Base-by-base conservation (phyloP, 1,140 invertebrate species). In the Eriosoma lanigerum region DNA sequence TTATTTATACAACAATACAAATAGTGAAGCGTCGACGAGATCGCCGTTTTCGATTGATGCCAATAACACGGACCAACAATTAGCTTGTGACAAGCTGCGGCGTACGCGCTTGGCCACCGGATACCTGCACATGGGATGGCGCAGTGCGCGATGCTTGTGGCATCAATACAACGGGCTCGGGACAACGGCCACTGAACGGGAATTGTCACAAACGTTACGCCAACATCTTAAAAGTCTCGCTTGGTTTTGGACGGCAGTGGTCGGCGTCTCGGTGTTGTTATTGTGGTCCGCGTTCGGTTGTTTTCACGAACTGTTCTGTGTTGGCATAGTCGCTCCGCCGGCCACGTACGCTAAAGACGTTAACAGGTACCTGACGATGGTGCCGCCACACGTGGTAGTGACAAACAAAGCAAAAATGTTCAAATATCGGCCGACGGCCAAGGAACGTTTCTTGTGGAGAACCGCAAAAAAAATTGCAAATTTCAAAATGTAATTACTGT, bases 381-480 rank as follows among this genome's bases (percentile, higher is more conserved):
- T 75, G 0, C 72, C 72, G 1, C 72, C 72, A 2, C 26, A 75
- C 12, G 72, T 58, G 15, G 72, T 75, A 3, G 72, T 75, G 6
- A 75, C 72, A 4, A 24, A 52, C 26, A 75, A 58, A n/a, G 72
- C 26, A 3, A 75, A 75, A 58, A 38, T 75, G 29, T 75, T 56
- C 12, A 5, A 2, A 12, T 75, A 75, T 5, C 50, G 17, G 5
- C 72, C 72, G 10, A 38, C 72, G 12, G 29, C 52, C 4, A 52
- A 75, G 56, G 72, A 75, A 75, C 48, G 72, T 13, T 75, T 58
- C 12, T 15, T 75, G 9, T 75, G 72, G 72, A 15, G 32, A 44
- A 75, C 52, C 5, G 72, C 72, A 6, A 75, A 75, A 44, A 75
- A 44, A 24, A 54, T 75, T 0, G 72, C 72, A 13, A 68, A 68